Evolutionary conservation across 2,888 invertebrate species (phyloP), one percentile per base, ranked within the genome.

Genomic region (Callimorpha dominula): DNA sequence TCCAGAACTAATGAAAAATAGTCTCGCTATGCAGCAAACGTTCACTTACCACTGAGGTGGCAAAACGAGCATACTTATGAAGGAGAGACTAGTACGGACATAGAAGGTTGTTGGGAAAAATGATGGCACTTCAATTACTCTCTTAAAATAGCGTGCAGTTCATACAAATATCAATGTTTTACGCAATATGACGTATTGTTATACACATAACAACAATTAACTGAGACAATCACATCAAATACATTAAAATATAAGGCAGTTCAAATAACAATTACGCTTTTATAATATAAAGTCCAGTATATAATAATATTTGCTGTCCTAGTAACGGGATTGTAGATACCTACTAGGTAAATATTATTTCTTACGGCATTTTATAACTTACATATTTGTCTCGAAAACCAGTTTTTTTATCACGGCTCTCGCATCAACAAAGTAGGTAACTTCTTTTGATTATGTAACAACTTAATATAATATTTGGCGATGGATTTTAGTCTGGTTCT

Each of bases 381-480:
- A 12, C 52, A 14, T 4, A 40, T 54, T 60, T 67, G 20, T 66
- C 50, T 72, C 62, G 31, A 52, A 63, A 67, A 72, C 67, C 66
- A 42, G 67, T 63, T 65, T 65, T 42, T n/a, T 64, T 20, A 31
- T 20, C 57, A 12, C 14, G 12, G 5, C 57, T 60, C 43, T 54
- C 15, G 4, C 20, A 60, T 31, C 12, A 60, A 60, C 20, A 31
- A 4, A 60, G 20, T 31, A 31, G 31, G 31, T 31, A 60, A 31
- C 31, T 31, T 60, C 4, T 20, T 12, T 5, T 31, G 57, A 60
- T 60, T 60, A 60, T 31, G 57, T 60, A 60, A 60, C 57, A 31
- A 31, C 31, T 54, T 20, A 11, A 54, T 20, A 60, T 60, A 31
- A 20, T 4, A 12, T 20, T 60, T 31, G 31, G 20, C 14, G 0